A percentile compares a stretch with the other conserved stretches of the same genome.
phyloP scores from a whole-genome alignment of 2,888 invertebrate genomes.

The Neocrepidodera transversa region DNA sequence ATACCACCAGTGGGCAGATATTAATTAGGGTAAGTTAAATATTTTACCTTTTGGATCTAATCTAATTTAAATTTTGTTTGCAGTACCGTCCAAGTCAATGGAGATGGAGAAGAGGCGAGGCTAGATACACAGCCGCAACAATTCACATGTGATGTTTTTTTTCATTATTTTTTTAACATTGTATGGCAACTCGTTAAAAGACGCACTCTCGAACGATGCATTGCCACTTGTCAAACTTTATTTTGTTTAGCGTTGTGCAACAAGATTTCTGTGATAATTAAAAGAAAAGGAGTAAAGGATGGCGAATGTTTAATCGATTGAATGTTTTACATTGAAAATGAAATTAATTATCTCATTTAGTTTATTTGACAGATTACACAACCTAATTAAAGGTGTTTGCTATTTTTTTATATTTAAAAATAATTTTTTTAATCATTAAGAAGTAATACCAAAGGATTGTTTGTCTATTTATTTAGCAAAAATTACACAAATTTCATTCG shows the following conservation, averaged over 20 bases:
- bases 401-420: background rate
- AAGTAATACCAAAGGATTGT: no score
- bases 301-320: slow-evolving; percentile 1
- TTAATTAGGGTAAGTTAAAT: slow-evolving; percentile 85
- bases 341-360: background rate
- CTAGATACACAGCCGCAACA: slow-evolving; percentile 92
- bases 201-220: slow-evolving; percentile 4
- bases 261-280: slow-evolving; percentile 28
- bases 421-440: no score
- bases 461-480: no score
- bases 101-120: slow-evolving; percentile 91
- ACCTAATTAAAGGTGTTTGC: background rate
- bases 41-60: background rate
- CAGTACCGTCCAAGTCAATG: slow-evolving; percentile 96
- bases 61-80: slow-evolving; percentile 45
- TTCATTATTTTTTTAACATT: background rate
- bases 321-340: background rate
- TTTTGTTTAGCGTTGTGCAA: slow-evolving; percentile 23
- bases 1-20: slow-evolving; percentile 93
- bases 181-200: slow-evolving; percentile 9
- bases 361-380: background rate
- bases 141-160: slow-evolving; percentile 81
- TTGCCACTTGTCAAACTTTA: background rate
- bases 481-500: no score
- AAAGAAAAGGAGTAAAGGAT: slow-evolving; percentile 7